phyloP scores from a whole-genome alignment of 1,140 invertebrate genomes.

The Eupeodes corollae region DNA sequence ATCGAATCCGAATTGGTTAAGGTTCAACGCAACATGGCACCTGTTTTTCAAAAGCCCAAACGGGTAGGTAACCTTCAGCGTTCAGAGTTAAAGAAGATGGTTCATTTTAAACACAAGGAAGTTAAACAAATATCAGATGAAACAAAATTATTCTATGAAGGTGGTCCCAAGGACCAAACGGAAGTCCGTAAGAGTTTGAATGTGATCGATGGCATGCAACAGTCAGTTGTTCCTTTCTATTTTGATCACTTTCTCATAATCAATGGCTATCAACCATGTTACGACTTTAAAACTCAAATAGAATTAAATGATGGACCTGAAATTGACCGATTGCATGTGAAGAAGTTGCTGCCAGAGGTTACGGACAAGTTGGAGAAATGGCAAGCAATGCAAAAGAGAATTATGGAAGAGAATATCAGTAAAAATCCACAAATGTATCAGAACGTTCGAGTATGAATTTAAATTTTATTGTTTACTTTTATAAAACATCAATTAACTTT shows the following conservation, averaged over 20 bases:
- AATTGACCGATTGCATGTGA: conserved; percentile 17
- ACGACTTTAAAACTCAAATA: conserved; percentile 32
- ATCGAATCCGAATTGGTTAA: conserved; percentile 31
- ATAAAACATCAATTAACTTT: too few species aligned
- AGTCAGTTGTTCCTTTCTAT: conserved; percentile 33
- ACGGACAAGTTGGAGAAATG: conserved; percentile 16
- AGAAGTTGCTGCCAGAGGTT: conserved; percentile 23
- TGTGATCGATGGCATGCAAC: conserved; percentile 21
- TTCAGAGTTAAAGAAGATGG: conserved; percentile 14
- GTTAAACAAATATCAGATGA: conserved; percentile 17
- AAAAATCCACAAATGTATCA: conserved; percentile 33
- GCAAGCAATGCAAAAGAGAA: conserved; percentile 17
- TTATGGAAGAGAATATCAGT: conserved; percentile 31
- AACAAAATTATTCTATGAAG: conserved; percentile 26
- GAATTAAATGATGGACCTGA: conserved; percentile 28
- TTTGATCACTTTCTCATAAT: conserved; percentile 33
- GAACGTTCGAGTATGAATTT: conserved; percentile 12
- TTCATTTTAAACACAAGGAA: background rate
- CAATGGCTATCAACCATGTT: conserved; percentile 33
- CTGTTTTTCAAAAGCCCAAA: conserved; percentile 21
- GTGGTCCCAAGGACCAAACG: conserved; percentile 7
- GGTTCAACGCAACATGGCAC: conserved; percentile 25
- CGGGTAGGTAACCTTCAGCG: conserved; percentile 19
- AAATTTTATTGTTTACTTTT: background rate
- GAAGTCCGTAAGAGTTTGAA: conserved; percentile 16